Evolutionary conservation across 1,140 invertebrate species (phyloP), one percentile per base, ranked within the genome.

Genomic region (Neoseiulus cucumeris): DNA sequence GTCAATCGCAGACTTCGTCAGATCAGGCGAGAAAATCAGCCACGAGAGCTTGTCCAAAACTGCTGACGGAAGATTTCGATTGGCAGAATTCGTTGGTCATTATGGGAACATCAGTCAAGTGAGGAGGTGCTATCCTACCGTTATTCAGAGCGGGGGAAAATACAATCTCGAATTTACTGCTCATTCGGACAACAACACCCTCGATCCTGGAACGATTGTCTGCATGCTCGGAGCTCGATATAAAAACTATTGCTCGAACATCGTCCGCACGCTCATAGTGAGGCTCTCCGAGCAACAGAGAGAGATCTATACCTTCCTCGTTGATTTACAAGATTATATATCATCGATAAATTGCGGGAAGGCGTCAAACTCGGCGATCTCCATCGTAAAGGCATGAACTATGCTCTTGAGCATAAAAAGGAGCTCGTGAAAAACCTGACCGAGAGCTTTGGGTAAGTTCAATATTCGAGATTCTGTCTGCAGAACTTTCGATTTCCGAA

Each of bases 1-100:
- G 77, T 89, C 98, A 77, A 89, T 99, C 66, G 94, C 98, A 85
- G 91, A 96, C 75, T 92, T 98, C 70, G 93, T 98, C 73, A 95
- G 98, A 81, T 86, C 87, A 6, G 94, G 98, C 73, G 81, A 80
- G 86, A 94, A 94, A 76, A 78, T 84, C n/a, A 80, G 81, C 74
- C 95, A 98, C 77, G 83, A 83, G 42, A 97, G 97, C 77, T 76
- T 98, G 39, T 85, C 92, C 0, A 91, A 97, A 79, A 89, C 91
- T 28, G 87, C 97, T 12, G 92, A 98, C 75, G 78, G 84, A 44
- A 90, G 91, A 12, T 82, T 91, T 70, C 82, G 82, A 5, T 88
- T 92, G 72, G 96, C 96, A 73, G 97, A 97, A 76, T 95, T 93
- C 79, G 86, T 96, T 0, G 82, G 83, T 39, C 68, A 87, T 7